Evolutionary conservation across 2,113 vertebrate species (phyloP).

Genomic region (Oenanthe melanoleuca): DNA sequence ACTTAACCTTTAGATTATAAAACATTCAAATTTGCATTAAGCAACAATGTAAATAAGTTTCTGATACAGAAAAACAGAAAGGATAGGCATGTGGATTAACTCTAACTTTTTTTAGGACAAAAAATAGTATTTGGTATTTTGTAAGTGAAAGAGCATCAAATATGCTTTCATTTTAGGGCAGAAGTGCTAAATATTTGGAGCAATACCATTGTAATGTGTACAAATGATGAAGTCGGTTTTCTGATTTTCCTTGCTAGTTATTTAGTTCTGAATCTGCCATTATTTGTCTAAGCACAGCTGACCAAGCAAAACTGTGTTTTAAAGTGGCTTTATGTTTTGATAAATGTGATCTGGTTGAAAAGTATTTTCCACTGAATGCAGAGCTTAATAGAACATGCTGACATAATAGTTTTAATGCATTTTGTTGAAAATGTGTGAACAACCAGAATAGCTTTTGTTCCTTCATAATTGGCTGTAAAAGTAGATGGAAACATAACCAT

Average conservation of each 20-base stretch:
- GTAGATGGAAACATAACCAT: slow-evolving; percentile 88
- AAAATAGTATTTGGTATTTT: slow-evolving; percentile 29
- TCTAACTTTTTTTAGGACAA: background rate
- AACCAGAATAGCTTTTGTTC: slow-evolving; percentile 90
- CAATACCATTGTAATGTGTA: slow-evolving; percentile 71
- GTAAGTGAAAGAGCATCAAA: slow-evolving; percentile 57
- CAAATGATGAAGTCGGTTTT: slow-evolving; percentile 81
- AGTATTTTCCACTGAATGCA: slow-evolving; percentile 88
- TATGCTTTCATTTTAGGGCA: slow-evolving; percentile 69
- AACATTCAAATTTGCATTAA: slow-evolving; percentile 52
- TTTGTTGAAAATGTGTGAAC: slow-evolving; percentile 89
- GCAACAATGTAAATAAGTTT: slow-evolving; percentile 53
- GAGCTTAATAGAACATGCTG: slow-evolving; percentile 89
- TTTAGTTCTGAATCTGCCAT: slow-evolving; percentile 87
- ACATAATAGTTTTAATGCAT: slow-evolving; percentile 90
- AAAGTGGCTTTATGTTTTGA: slow-evolving; percentile 91
- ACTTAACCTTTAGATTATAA: slow-evolving; percentile 64
- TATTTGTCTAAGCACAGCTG: slow-evolving; percentile 90
- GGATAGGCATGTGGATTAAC: slow-evolving; percentile 18
- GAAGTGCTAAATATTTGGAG: slow-evolving; percentile 81
- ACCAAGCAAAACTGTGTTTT: slow-evolving; percentile 89
- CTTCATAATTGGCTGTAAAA: slow-evolving; percentile 90
- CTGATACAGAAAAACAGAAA: slow-evolving; percentile 14
- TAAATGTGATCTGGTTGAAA: slow-evolving; percentile 90
- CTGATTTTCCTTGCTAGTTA: slow-evolving; percentile 83